Percentiles rank a stretch among this genome's conserved stretches.
phyloP scores from a whole-genome alignment of 2,113 vertebrate genomes.

The Entelurus aequoreus region DNA sequence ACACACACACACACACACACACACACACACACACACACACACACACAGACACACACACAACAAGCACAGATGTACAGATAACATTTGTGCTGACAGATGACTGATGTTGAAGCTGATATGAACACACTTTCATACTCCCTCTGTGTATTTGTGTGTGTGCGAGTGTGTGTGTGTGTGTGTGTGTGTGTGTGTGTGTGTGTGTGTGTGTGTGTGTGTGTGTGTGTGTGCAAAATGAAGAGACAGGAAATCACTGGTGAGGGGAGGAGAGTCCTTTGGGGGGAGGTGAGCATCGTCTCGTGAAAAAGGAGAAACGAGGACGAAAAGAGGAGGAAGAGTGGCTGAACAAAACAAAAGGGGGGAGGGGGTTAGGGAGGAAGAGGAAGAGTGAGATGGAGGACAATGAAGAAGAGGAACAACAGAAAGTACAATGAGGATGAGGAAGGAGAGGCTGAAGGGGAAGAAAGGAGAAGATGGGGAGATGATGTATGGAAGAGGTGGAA shows the following conservation, averaged over 20 bases:
- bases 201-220: conserved; percentile 16
- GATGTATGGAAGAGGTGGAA: neutral
- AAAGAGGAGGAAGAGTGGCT: neutral
- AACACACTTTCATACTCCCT: conserved; percentile 38
- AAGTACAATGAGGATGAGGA: neutral
- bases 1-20: conserved; percentile 11
- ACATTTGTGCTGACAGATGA: conserved; percentile 63
- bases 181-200: conserved; percentile 11
- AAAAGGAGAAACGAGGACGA: neutral
- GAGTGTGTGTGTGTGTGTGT: conserved; percentile 10
- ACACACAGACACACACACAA: conserved; percentile 20
- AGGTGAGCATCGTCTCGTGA: neutral
- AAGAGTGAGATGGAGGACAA: neutral
- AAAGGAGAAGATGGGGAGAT: neutral
- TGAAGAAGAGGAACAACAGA: neutral
- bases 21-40: conserved; percentile 24
- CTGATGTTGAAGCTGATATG: conserved; percentile 57
- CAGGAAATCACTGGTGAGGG: neutral
- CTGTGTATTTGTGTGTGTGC: conserved; percentile 12
- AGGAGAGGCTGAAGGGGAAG: neutral
- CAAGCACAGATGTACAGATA: conserved; percentile 49
- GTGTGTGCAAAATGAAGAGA: conserved; percentile 11
- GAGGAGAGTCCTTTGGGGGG: neutral
- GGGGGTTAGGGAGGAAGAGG: neutral
- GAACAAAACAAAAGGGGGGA: neutral